Percentiles rank a stretch among this genome's conserved stretches.
phyloP scores from a whole-genome alignment of 1,140 invertebrate species.

The Brachionus manjavacas region DNA sequence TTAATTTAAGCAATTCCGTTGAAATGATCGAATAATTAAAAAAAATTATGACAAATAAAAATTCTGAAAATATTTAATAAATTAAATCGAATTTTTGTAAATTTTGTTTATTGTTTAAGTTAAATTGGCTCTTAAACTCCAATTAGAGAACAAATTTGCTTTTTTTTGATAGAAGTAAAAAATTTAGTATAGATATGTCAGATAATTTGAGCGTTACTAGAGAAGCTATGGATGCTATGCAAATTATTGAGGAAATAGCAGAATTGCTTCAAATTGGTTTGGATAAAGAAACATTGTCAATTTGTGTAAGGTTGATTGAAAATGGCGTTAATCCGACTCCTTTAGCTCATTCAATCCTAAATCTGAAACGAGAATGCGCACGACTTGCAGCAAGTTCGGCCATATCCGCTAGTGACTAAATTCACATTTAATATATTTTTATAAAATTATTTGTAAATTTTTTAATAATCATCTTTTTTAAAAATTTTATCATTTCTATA shows the following conservation, averaged over 20 bases:
- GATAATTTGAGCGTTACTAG: background rate
- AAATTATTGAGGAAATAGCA: slow-evolving; percentile 31
- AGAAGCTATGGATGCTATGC: slow-evolving; percentile 35
- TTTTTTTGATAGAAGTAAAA: background rate
- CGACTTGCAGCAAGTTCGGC: background rate
- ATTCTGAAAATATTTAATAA: background rate
- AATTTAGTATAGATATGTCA: background rate
- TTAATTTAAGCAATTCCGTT: background rate
- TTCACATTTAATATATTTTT: background rate
- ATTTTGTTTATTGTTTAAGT: background rate
- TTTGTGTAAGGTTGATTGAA: slow-evolving; percentile 39
- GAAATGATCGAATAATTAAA: slow-evolving; percentile 16
- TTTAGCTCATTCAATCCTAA: slow-evolving; percentile 21
- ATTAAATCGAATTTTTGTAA: background rate
- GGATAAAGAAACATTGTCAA: slow-evolving; percentile 35
- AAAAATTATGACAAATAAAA: background rate
- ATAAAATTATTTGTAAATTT: background rate
- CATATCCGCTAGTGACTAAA: background rate
- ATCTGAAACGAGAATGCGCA: background rate
- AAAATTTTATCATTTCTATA: background rate
- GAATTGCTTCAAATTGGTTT: slow-evolving; percentile 16
- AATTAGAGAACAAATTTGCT: background rate
- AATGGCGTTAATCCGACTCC: slow-evolving; percentile 26
- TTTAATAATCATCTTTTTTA: background rate
- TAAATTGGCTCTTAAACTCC: slow-evolving; percentile 1